phyloP scores from a whole-genome alignment of 2,888 invertebrate genomes.

The Drosophila anceps region DNA sequence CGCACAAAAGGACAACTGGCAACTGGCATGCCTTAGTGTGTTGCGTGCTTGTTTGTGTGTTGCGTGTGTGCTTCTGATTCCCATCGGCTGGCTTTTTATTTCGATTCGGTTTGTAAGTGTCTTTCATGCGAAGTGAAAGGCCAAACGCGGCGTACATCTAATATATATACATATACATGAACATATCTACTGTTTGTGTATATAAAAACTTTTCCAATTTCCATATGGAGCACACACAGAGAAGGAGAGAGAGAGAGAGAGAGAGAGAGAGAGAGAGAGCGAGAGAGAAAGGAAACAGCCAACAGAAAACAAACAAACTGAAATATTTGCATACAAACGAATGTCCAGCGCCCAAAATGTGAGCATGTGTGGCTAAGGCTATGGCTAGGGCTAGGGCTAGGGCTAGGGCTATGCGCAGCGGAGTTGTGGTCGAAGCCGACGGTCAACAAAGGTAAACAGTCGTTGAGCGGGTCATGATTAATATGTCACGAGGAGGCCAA shows the following conservation, averaged over 20 bases:
- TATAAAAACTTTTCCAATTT: conserved; percentile 74
- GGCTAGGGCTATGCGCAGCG: neutral
- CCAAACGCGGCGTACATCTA: conserved; percentile 52
- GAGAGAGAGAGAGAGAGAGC: conserved; percentile 37
- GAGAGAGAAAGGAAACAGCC: conserved; percentile 40
- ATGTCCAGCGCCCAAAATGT: conserved; percentile 64
- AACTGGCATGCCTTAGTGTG: conserved; percentile 32
- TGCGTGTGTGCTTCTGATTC: conserved; percentile 45
- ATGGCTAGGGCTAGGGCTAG: neutral
- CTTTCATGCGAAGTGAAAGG: conserved; percentile 59
- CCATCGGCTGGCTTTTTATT: conserved; percentile 52
- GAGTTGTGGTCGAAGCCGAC: conserved; percentile 27
- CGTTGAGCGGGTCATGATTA: conserved; percentile 81
- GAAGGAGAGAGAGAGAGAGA: conserved; percentile 35
- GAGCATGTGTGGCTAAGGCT: neutral
- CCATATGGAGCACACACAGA: conserved; percentile 63
- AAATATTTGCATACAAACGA: conserved; percentile 75
- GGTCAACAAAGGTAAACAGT: conserved; percentile 68
- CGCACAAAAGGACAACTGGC: conserved; percentile 62
- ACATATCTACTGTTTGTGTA: conserved; percentile 1
- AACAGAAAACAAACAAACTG: conserved; percentile 54
- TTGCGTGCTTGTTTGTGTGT: conserved; percentile 15
- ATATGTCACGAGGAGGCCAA: conserved; percentile 77
- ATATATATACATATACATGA: neutral
- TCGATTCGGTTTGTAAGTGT: conserved; percentile 39